phyloP scores from a whole-genome alignment of 2,113 vertebrate genomes.

The Indicator indicator region DNA sequence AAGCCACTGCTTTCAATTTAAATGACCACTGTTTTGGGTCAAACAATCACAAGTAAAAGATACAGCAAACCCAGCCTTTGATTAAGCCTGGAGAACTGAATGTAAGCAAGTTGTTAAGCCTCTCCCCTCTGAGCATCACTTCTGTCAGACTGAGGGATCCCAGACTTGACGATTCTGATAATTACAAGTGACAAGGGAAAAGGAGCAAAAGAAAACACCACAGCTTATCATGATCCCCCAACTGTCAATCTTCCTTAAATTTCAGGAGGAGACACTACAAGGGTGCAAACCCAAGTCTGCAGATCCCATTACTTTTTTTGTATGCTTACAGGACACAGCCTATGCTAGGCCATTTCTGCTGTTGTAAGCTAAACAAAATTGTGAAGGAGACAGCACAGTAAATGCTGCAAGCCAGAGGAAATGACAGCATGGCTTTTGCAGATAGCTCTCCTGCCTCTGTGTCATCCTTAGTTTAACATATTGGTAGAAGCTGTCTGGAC shows the following conservation, averaged over 20 bases:
- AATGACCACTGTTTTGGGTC: constrained; percentile 10
- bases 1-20: constrained; percentile 13
- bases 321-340: fast-evolving
- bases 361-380: background rate
- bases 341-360: background rate
- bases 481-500: background rate
- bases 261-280: background rate
- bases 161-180: constrained; percentile 25
- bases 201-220: background rate
- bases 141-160: background rate
- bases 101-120: background rate
- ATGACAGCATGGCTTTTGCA: constrained; percentile 12
- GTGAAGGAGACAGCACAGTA: background rate
- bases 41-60: constrained; percentile 18
- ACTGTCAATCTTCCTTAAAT: background rate
- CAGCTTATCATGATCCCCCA: background rate
- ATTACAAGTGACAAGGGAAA: background rate
- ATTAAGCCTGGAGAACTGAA: background rate
- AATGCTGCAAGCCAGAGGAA: background rate
- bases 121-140: background rate
- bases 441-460: background rate
- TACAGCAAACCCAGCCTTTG: background rate
- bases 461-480: constrained; percentile 23
- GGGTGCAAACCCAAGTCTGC: background rate
- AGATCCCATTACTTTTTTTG: background rate